Evolutionary conservation across 2,797 vertebrate genomes (phyloP).

Genomic region (Serranus cabrilla): DNA sequence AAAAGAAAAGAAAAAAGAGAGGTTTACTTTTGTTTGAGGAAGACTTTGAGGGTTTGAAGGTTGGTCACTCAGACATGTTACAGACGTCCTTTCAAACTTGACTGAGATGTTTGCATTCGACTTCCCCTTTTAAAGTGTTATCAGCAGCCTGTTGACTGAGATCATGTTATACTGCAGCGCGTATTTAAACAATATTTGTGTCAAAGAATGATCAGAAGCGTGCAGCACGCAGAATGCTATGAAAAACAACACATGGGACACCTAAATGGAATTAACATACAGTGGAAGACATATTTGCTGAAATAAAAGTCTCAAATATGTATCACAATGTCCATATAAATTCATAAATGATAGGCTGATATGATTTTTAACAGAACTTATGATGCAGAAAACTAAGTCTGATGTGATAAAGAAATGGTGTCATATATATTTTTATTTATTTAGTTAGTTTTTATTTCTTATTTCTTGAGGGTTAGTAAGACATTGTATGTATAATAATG

Average conservation of each 20-base stretch:
- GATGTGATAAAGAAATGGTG: too few species aligned
- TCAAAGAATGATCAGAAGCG: background rate
- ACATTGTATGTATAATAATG: too few species aligned
- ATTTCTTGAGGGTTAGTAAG: too few species aligned
- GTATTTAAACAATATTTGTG: constrained; percentile 4
- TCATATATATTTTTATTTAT: too few species aligned
- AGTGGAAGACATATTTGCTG: background rate
- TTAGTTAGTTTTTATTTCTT: too few species aligned
- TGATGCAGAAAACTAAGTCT: too few species aligned
- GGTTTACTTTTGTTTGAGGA: constrained; percentile 70
- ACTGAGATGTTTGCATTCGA: constrained; percentile 45
- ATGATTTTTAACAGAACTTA: too few species aligned
- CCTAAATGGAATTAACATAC: background rate
- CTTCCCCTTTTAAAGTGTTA: constrained; percentile 36
- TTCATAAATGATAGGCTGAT: too few species aligned
- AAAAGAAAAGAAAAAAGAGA: constrained; percentile 42
- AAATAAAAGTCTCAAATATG: background rate
- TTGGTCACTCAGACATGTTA: constrained; percentile 57
- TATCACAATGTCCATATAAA: background rate
- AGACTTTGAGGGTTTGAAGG: constrained; percentile 64
- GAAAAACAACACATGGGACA: background rate
- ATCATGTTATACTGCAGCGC: background rate
- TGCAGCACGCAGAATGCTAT: background rate
- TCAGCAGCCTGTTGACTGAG: constrained; percentile 28
- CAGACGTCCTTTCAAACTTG: constrained; percentile 50